Percentiles rank a stretch among this genome's conserved stretches.
Conservation (phyloP, 1,140 invertebrate species). For the Agrypnia vestita region DNA sequence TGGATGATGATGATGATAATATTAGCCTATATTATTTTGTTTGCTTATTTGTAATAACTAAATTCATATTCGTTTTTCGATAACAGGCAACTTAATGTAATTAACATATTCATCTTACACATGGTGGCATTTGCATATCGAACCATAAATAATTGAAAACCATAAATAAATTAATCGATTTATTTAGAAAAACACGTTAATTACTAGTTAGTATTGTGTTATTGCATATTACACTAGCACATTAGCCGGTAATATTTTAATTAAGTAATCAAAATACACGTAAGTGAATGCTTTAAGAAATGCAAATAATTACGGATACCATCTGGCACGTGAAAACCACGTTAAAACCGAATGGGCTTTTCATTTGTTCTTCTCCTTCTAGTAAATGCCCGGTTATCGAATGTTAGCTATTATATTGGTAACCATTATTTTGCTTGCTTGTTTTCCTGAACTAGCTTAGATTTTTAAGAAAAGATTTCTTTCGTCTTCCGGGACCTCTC, state of each 20-base stretch:
- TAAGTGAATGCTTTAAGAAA: not conserved
- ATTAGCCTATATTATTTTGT: too few relatives aligned
- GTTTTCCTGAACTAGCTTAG: too few relatives aligned
- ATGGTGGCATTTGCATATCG: constrained; percentile 3
- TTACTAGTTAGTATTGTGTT: not conserved
- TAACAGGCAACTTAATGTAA: constrained; percentile 4
- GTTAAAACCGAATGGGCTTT: not conserved
- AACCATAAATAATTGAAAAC: not conserved
- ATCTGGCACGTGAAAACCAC: constrained; percentile 2
- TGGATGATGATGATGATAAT: too few relatives aligned
- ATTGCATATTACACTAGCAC: not conserved
- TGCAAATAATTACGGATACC: constrained; percentile 3
- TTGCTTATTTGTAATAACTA: too few relatives aligned
- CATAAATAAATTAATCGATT: constrained; percentile 19
- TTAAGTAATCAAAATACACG: not conserved
- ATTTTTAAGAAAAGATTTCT: too few relatives aligned
- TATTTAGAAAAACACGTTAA: not conserved
- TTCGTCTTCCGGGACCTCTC: too few relatives aligned
- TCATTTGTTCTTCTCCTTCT: too few relatives aligned
- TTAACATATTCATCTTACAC: constrained; percentile 35
- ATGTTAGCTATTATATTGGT: too few relatives aligned
- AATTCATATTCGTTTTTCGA: too few relatives aligned
- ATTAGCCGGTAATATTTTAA: constrained; percentile 20
- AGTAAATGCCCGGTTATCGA: too few relatives aligned
- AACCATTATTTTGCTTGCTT: too few relatives aligned